Evolutionary conservation across 2,113 vertebrate species (phyloP).

Genomic region (Sinocyclocheilus maitianheensis): DNA sequence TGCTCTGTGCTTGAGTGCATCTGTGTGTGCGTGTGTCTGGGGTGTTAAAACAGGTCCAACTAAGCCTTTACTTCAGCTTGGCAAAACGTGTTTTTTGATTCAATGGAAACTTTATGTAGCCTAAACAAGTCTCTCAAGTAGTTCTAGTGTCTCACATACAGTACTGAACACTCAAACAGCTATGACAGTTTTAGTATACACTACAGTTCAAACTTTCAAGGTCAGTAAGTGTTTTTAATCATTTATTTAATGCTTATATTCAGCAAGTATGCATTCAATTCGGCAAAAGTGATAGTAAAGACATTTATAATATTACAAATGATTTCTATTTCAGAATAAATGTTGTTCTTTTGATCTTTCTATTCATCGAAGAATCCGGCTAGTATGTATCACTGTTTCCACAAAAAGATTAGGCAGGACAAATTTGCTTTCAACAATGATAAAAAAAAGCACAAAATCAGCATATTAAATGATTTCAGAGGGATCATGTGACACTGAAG

Average conservation of each 20-base stretch:
- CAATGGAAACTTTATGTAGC: not conserved
- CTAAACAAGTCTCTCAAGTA: not conserved
- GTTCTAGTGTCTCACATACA: not conserved
- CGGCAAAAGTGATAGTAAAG: not conserved
- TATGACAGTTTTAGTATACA: not conserved
- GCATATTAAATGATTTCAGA: not conserved
- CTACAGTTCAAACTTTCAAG: not conserved
- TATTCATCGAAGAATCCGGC: not conserved
- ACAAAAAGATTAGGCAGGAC: not conserved
- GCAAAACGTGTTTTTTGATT: not conserved
- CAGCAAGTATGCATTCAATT: not conserved
- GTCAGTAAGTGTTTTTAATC: not conserved
- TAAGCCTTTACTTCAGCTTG: constrained; percentile 25
- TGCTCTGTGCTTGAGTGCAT: constrained; percentile 26
- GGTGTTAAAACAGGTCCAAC: not conserved
- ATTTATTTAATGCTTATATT: no score
- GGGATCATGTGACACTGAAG: not conserved
- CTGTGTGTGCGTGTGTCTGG: constrained; percentile 3
- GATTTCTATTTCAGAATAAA: not conserved
- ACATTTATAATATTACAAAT: not conserved
- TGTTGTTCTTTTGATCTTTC: not conserved
- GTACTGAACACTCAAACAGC: not conserved
- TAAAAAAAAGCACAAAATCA: not conserved
- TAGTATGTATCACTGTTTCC: no score
- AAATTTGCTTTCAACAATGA: not conserved